These are phyloP conservation scores for Alces alces DNA, from an alignment of 2,113 vertebrate genomes.

Conservation along the genomic window DNA sequence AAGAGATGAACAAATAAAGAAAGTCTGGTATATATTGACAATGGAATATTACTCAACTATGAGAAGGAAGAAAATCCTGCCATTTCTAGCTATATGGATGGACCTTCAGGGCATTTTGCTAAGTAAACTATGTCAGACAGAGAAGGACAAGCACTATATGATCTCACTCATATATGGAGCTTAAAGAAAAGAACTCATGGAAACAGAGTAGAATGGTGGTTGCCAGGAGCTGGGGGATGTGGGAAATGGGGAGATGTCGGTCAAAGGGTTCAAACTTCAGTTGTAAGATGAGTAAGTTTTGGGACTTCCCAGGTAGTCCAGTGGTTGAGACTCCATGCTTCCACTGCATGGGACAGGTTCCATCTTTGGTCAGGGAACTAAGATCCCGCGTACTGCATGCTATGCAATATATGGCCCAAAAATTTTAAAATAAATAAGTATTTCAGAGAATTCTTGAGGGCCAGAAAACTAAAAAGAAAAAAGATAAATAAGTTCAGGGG, in stretches of 20 bases:
- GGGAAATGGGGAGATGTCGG: neutral
- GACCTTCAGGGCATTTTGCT: neutral
- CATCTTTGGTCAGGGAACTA: neutral
- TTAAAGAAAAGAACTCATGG: neutral
- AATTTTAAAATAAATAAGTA: neutral
- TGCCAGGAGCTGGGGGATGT: too few species aligned
- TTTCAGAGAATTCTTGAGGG: neutral
- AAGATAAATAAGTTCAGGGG: neutral
- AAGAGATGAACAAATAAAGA: neutral
- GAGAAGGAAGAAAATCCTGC: neutral
- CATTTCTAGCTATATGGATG: neutral
- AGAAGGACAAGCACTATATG: neutral
- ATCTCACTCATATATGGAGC: neutral
- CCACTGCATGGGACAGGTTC: neutral
- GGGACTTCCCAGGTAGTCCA: neutral
- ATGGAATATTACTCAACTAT: neutral
- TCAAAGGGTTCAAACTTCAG: neutral
- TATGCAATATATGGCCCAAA: neutral
- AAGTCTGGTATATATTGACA: neutral
- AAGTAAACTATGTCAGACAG: neutral
- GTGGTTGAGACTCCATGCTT: neutral
- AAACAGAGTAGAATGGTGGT: neutral
- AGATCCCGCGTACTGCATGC: neutral
- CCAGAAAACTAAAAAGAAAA: neutral
- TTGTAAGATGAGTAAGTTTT: neutral